A percentile compares a stretch with the other conserved stretches of the same genome.
Conservation (phyloP, 2,888 invertebrate genomes). For the Rhamnusium bicolor region DNA sequence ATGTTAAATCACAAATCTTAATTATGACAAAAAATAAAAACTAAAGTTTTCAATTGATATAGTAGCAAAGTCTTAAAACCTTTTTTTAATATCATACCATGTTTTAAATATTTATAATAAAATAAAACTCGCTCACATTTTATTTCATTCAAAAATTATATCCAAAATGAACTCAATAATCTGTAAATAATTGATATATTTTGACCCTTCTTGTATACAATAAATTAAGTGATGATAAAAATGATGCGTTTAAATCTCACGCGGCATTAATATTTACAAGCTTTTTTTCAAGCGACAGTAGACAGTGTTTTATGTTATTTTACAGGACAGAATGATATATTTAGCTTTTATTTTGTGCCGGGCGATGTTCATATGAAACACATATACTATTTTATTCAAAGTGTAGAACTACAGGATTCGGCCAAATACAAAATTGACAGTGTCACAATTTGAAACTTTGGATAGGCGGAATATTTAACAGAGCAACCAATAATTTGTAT, state of each 20-base stretch:
- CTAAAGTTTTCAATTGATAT: too few species aligned
- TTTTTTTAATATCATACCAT: too few species aligned
- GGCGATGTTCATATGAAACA: conserved; percentile 26
- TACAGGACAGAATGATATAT: conserved; percentile 39
- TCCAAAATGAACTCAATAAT: too few species aligned
- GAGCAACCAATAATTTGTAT: conserved; percentile 28
- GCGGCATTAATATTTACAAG: conserved; percentile 33
- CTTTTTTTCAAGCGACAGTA: conserved; percentile 28
- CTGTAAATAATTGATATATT: neutral
- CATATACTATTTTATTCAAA: conserved; percentile 35
- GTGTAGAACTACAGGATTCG: conserved; percentile 27
- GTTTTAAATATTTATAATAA: too few species aligned
- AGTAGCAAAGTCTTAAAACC: too few species aligned
- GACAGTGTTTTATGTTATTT: conserved; percentile 35
- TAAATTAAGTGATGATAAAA: neutral
- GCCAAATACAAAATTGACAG: conserved; percentile 32
- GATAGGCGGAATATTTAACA: conserved; percentile 32
- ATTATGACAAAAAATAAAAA: too few species aligned
- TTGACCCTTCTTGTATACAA: neutral
- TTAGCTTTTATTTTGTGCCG: conserved; percentile 41
- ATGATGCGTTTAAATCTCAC: neutral
- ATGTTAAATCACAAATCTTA: too few species aligned
- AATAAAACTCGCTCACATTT: too few species aligned
- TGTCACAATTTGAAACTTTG: conserved; percentile 16
- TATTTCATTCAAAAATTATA: too few species aligned